Conservation (phyloP, 2,113 vertebrate species). For the Engraulis encrasicolus region DNA sequence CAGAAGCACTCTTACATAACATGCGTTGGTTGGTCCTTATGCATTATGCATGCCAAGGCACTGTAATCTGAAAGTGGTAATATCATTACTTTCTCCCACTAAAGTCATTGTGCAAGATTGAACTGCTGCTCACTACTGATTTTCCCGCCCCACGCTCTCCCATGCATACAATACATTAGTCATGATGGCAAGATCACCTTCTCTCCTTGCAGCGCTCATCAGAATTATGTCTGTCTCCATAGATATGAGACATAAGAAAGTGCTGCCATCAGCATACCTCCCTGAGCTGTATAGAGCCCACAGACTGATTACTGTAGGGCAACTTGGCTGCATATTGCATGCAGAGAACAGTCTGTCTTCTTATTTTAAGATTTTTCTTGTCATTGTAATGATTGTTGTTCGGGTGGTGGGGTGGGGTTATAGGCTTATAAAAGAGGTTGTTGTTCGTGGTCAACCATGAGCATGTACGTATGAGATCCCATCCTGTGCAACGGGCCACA, state of each 20-base stretch:
- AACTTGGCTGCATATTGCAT: slow-evolving; percentile 38
- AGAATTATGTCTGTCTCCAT: slow-evolving; percentile 43
- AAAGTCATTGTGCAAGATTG: slow-evolving; percentile 46
- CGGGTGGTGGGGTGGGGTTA: too few species aligned
- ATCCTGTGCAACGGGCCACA: too few species aligned
- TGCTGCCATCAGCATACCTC: slow-evolving; percentile 37
- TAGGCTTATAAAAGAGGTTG: too few species aligned
- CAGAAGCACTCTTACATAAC: slow-evolving; percentile 19
- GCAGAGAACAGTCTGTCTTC: neutral
- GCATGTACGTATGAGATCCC: too few species aligned
- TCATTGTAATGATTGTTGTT: too few species aligned
- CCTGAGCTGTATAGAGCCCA: slow-evolving; percentile 31
- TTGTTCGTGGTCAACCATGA: too few species aligned
- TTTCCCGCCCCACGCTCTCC: neutral
- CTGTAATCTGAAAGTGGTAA: slow-evolving; percentile 51
- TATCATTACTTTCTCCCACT: slow-evolving; percentile 46
- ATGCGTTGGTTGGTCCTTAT: slow-evolving; percentile 40
- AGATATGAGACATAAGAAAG: slow-evolving; percentile 48
- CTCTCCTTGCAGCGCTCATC: slow-evolving; percentile 52
- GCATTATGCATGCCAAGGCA: slow-evolving; percentile 54
- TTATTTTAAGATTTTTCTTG: too few species aligned
- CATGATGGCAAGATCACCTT: slow-evolving; percentile 41
- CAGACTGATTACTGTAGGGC: slow-evolving; percentile 31
- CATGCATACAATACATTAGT: slow-evolving; percentile 48
- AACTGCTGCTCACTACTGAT: slow-evolving; percentile 26